Percentiles rank a stretch among this genome's conserved stretches.
These are phyloP conservation scores for Poeciliopsis turneri DNA, from an alignment of 2,797 vertebrate genomes.

Conservation along the genomic window DNA sequence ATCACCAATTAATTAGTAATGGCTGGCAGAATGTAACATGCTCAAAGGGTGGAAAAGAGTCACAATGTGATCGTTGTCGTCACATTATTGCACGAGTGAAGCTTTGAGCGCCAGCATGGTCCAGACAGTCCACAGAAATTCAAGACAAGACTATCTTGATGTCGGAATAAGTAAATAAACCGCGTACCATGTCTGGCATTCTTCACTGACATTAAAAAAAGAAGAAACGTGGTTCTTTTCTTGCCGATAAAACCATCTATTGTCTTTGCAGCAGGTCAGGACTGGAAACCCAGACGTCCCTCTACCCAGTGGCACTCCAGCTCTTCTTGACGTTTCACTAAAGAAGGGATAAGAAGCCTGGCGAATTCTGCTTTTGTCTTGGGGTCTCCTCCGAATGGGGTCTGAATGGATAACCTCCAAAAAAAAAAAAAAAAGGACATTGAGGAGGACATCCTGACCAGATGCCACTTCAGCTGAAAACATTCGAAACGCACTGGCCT, in stretches of 20 bases:
- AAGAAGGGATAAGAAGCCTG: background rate
- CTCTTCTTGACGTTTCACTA: background rate
- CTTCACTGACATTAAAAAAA: background rate
- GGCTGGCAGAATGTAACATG: background rate
- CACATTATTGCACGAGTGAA: background rate
- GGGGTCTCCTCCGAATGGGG: background rate
- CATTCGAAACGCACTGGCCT: background rate
- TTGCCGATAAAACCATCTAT: background rate
- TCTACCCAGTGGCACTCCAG: background rate
- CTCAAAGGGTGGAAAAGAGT: background rate
- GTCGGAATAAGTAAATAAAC: background rate
- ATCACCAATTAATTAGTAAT: background rate
- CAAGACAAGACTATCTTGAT: background rate
- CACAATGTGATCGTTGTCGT: background rate
- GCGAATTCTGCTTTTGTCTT: background rate
- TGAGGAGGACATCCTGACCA: too few relatives aligned
- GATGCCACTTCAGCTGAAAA: background rate
- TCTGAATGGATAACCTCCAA: background rate
- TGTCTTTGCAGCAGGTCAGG: background rate
- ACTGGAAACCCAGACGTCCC: background rate
- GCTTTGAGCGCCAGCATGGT: background rate
- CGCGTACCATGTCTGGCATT: background rate
- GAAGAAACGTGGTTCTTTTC: background rate
- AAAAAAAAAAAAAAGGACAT: too few relatives aligned
- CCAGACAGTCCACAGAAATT: background rate